Evolutionary conservation across 2,797 vertebrate species (phyloP).

Genomic region (Crenichthys baileyi): DNA sequence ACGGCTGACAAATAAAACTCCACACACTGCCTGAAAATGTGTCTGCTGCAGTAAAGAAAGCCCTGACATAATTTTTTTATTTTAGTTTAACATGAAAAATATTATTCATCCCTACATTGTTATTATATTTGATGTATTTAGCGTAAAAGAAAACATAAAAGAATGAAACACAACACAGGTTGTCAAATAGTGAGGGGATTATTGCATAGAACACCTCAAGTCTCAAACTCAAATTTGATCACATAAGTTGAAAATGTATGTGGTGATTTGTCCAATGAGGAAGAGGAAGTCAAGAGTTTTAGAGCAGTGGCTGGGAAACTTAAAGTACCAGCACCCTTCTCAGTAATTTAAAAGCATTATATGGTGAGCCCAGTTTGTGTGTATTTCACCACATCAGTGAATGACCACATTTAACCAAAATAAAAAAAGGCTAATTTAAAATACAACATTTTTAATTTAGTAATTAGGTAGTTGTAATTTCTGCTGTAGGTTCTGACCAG

Average conservation of each 20-base stretch:
- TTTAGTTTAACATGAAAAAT: background rate
- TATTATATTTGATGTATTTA: background rate
- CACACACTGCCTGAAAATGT: background rate
- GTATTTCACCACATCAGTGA: background rate
- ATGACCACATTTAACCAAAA: background rate
- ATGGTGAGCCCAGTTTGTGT: background rate
- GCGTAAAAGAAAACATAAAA: no score
- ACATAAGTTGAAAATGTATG: background rate
- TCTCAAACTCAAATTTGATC: background rate
- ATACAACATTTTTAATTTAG: background rate
- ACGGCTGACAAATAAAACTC: constrained; percentile 1
- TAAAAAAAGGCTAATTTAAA: background rate
- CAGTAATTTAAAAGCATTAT: background rate
- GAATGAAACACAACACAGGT: background rate
- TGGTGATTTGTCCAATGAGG: background rate
- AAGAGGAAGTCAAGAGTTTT: background rate
- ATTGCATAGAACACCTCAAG: background rate
- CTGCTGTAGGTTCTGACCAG: background rate
- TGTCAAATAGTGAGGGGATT: background rate
- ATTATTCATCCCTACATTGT: background rate
- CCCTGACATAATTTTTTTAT: background rate
- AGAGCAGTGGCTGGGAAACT: background rate
- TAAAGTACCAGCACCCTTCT: background rate
- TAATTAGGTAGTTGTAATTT: background rate
- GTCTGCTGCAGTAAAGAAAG: background rate